Base-by-base conservation (phyloP, 2,888 invertebrate genomes). In the Acanthococcus lagerstroemiae region DNA sequence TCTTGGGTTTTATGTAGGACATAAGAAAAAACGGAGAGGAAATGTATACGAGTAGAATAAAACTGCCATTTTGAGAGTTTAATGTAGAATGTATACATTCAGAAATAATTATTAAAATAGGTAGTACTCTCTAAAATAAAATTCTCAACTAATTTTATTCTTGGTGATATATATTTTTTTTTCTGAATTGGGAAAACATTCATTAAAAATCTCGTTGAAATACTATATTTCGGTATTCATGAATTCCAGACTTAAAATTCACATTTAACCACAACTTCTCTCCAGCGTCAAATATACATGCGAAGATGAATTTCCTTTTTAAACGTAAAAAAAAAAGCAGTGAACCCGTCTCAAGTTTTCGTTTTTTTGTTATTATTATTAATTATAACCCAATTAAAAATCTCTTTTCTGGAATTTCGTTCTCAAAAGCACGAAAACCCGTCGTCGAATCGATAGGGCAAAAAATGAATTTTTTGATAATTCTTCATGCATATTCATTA, bases 341-440 rank as follows among this genome's bases (percentile, higher is more conserved):
- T 22, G 24, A 52, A 52, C 4, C 24, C 24, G 21, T 52, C 52
- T 21, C 52, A 24, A 21, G 19, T n/a, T n/a, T 52, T 55, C 27
- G 21, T 26, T 55, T 55, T 63, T 24, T n/a, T 58, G 24, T 57
- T 58, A 45, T 58, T 30, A 37, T 30, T 63, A 63, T 63, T 63
- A 63, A 63, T 63, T 63, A 63, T 63, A 63, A 63, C 63, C 63
- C 63, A 63, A 63, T 63, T 63, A 63, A 63, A 63, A 63, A 24
- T 37, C 54, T 54, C 44, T 63, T 63, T 63, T 24, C 52, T 22
- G 21, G 24, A 48, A 52, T 22, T 15, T 2, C 15, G 19, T 21
- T 12, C 24, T 52, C 24, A 21, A 21, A 24, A 9, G 48, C 24
- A 24, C 19, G 24, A 52, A 21, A 22, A n/a, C n/a, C n/a, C n/a